These are phyloP conservation scores for Colinus virginianus DNA, from an alignment of 2,113 vertebrate genomes.

Conservation along the genomic window DNA sequence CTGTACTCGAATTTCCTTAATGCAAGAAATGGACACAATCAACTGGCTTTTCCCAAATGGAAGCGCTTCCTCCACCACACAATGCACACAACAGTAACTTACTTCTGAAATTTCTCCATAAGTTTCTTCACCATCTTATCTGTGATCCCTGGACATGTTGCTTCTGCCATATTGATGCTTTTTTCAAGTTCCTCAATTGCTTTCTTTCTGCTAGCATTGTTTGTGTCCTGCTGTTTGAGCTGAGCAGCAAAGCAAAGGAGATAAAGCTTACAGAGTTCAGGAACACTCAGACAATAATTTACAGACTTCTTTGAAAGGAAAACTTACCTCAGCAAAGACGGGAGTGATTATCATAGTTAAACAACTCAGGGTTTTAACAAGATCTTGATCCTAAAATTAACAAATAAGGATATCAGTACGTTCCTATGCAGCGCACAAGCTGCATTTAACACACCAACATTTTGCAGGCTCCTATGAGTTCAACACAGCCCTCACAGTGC, in stretches of 20 bases:
- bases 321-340: constrained; percentile 90
- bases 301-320: neutral
- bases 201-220: constrained; percentile 83
- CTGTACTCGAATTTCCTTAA: neutral
- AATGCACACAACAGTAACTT: constrained; percentile 35
- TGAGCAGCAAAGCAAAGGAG: constrained; percentile 52
- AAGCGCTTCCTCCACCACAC: neutral
- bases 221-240: constrained; percentile 94
- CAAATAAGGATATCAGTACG: neutral
- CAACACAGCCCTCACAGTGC: neutral
- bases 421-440: rapidly evolving
- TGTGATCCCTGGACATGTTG: constrained; percentile 92
- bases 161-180: constrained; percentile 91
- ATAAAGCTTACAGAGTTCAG: neutral
- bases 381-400: constrained; percentile 84
- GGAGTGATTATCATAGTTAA: constrained; percentile 91
- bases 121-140: constrained; percentile 96
- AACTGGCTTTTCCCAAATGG: neutral
- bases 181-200: constrained; percentile 94
- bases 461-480: neutral
- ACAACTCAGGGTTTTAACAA: constrained; percentile 86
- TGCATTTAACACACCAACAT: neutral
- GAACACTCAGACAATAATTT: neutral
- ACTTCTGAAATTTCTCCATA: constrained; percentile 93
- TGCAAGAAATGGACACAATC: neutral